Conservation (phyloP, 2,888 invertebrate genomes). For the Pseudoips prasinana region DNA sequence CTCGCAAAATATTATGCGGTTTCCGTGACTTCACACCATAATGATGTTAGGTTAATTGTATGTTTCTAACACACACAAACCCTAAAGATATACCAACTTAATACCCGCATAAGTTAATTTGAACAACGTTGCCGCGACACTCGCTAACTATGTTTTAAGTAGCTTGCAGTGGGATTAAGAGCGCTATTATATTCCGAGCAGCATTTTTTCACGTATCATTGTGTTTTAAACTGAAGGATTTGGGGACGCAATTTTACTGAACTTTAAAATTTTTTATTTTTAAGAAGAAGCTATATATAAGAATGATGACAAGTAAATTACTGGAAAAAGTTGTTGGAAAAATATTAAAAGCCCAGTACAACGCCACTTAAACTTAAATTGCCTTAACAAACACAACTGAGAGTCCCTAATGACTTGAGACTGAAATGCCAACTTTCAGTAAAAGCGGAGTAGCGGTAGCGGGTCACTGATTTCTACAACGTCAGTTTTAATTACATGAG, state of each 20-base stretch:
- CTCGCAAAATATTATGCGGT: conserved; percentile 42
- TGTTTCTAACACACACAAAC: conserved; percentile 28
- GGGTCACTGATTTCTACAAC: conserved; percentile 6
- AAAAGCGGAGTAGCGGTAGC: conserved; percentile 2
- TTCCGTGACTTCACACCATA: conserved; percentile 41
- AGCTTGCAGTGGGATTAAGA: conserved; percentile 4
- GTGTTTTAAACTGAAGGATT: too few relatives aligned
- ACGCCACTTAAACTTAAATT: conserved; percentile 6
- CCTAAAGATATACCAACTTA: conserved; percentile 12
- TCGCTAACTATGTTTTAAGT: conserved; percentile 15
- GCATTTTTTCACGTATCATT: too few relatives aligned
- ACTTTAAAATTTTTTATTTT: too few relatives aligned
- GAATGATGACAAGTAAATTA: conserved; percentile 6
- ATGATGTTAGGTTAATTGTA: conserved; percentile 39
- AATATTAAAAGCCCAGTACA: neutral
- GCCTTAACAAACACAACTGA: conserved; percentile 7
- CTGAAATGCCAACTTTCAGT: neutral
- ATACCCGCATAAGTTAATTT: conserved; percentile 23
- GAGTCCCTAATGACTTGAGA: conserved; percentile 6
- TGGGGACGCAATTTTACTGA: too few relatives aligned
- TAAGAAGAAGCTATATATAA: neutral
- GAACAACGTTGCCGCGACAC: conserved; percentile 14
- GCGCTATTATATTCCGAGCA: conserved; percentile 11
- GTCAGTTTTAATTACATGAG: conserved; percentile 26
- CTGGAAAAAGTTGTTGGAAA: conserved; percentile 1